Conservation (phyloP, 2,113 vertebrate species). For the Hippocampus comes region DNA sequence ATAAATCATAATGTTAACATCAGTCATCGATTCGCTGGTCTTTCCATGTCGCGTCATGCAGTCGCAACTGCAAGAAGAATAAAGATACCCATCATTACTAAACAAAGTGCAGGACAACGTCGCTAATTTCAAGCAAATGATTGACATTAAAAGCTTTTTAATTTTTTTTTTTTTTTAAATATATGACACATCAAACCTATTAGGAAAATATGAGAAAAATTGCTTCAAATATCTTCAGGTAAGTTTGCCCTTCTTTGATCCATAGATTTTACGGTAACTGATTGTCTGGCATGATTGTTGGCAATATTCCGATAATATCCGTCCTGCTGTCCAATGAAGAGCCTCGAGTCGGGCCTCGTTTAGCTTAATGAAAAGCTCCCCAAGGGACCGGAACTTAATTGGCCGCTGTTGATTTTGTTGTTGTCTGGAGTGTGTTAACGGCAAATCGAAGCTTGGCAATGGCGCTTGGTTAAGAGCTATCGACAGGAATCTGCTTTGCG, state of each 20-base stretch:
- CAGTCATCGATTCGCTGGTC: background rate
- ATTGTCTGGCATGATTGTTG: too few relatives aligned
- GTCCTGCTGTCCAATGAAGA: conserved; percentile 17
- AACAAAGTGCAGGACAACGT: too few relatives aligned
- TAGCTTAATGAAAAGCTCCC: conserved; percentile 32
- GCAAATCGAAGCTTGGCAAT: conserved; percentile 60
- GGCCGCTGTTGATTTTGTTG: conserved; percentile 57
- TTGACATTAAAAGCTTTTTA: too few relatives aligned
- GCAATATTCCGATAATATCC: conserved; percentile 7
- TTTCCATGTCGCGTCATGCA: background rate
- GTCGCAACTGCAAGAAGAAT: too few relatives aligned
- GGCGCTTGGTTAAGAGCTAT: conserved; percentile 64
- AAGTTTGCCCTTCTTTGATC: too few relatives aligned
- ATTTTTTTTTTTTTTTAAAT: too few relatives aligned
- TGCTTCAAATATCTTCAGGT: too few relatives aligned
- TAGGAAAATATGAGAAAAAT: too few relatives aligned
- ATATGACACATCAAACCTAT: too few relatives aligned
- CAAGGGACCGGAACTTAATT: conserved; percentile 43
- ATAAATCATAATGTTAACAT: background rate
- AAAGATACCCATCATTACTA: too few relatives aligned
- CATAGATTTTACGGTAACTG: too few relatives aligned
- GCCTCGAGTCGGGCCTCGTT: conserved; percentile 32
- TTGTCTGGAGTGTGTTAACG: conserved; percentile 52
- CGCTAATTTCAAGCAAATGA: too few relatives aligned
- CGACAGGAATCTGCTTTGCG: conserved; percentile 60